Base-by-base conservation (phyloP, 2,797 vertebrate genomes). In the Petrocephalus sullivani region DNA sequence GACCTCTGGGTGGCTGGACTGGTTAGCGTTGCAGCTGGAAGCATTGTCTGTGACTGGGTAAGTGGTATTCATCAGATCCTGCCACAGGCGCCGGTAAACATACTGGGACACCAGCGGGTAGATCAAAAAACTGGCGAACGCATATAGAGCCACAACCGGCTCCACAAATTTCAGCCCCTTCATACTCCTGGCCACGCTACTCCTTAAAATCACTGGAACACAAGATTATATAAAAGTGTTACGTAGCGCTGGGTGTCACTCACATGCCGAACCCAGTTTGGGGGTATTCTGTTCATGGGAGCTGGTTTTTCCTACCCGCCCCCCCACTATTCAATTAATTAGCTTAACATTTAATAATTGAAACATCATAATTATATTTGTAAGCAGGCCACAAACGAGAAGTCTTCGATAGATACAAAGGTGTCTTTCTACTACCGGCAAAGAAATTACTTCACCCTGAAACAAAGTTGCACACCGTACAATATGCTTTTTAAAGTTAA, bases 21-120 rank as follows among this genome's bases (percentile, higher is more conserved):
- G 90, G 92, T 94, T 95, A 92, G 88, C 92, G 91, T 51, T 92
- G 86, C 98, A 99, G 83, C 91, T 88, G 51, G 95, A 96, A 57
- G 75, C 84, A 88, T 95, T 96, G 90, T 92, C 92, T 78, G 89
- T 92, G 0, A 88, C 87, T 0, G 94, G 84, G 87, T 97, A 97
- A 0, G 94, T 95, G 64, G 95, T 95, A 94, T 98, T 98, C 64
- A 95, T 96, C 46, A 95, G 92, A 14, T 96, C 93, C 88, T 95
- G 89, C 98, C 98, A 98, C 41, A 99, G 93, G 67, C 96, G 94
- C 54, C 95, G 93, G 92, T 99, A 99, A 53, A 98, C 94, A 78
- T 97, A 99, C 89, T 99, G 98, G 90, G 97, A 95, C 0, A 95
- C 90, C 61, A 99, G 91, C 0, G 98, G 97, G 51, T 86, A 90